Base-by-base conservation (phyloP, 2,888 invertebrate genomes). In the Nezara viridula region DNA sequence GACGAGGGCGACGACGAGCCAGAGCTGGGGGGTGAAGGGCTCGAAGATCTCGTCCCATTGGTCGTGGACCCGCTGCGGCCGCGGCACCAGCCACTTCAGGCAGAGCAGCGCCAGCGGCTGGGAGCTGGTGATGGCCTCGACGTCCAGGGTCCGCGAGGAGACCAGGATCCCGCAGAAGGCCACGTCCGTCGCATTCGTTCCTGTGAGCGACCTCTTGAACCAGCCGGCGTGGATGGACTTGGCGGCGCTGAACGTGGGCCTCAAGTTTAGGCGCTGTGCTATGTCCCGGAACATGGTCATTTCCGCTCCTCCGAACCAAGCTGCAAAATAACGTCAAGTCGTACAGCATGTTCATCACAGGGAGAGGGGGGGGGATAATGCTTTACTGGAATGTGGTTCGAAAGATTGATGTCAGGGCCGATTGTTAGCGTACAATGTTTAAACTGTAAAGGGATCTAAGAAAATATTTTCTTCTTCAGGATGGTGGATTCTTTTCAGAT, bases 1-100 rank as follows among this genome's bases (percentile, higher is more conserved):
- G 16, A 86, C 50, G 16, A 88, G 10, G 32, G 55, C 88, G 14
- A 89, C 88, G 21, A 77, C n/a, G 21, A 77, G 87, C 90, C 90
- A 90, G 5, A 90, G 66, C 24, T 77, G 12, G 0, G 73, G 55
- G 12, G 40, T 24, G 55, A 90, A 90, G 19, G 89, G 89, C n/a
- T 73, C 32, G 55, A 90, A 90, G 47, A 90, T 88, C 88, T 89
- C 89, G 60, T 90, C 81, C 90, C 90, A 90, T n/a, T 90, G 81
- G 19, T 66, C 40, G 88, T 19, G 49, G 77, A 32, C 55, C n/a
- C 24, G 47, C 49, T 40, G 12, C 4, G 88, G 85, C 44, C 73
- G 40, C 6, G 88, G 88, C 1, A 88, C 88, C 40, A 88, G 19
- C 21, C n/a, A 0, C 49, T 55, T 40, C 44, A 88, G 88, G 49